Percentiles rank a stretch among this genome's conserved stretches.
Evolutionary conservation across 2,888 invertebrate genomes (phyloP).

Genomic region (Polydesmus complanatus): DNA sequence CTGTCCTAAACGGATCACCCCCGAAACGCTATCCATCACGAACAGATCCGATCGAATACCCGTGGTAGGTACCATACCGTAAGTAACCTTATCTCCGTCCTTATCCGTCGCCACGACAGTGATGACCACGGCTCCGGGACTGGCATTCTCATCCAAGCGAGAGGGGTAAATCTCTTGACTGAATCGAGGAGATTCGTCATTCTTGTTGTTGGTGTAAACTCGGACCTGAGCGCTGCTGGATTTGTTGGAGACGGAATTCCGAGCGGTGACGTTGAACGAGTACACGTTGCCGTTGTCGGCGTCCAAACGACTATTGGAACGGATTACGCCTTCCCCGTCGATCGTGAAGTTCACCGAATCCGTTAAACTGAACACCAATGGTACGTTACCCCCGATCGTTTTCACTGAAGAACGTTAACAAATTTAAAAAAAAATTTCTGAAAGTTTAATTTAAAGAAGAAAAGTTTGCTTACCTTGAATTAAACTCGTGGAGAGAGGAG

Average conservation of each 20-base stretch:
- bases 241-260: conserved; percentile 29
- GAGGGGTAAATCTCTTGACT: conserved; percentile 20
- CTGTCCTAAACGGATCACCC: conserved; percentile 24
- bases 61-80: conserved; percentile 1
- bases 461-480: conserved; percentile 17
- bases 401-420: not conserved
- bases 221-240: conserved; percentile 28
- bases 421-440: not conserved
- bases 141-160: conserved; percentile 20
- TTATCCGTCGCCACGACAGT: conserved; percentile 32
- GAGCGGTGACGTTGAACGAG: conserved; percentile 30
- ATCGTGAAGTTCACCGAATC: conserved; percentile 18
- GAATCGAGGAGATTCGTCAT: conserved; percentile 30
- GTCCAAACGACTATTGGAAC: conserved; percentile 15
- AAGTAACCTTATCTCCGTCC: conserved; percentile 30
- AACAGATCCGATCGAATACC: conserved; percentile 9
- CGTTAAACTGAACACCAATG: conserved; percentile 10
- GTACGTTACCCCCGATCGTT: not conserved
- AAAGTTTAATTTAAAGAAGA: not conserved
- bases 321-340: conserved; percentile 13
- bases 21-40: conserved; percentile 20
- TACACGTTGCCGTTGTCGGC: conserved; percentile 19
- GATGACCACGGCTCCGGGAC: conserved; percentile 28
- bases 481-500: conserved; percentile 14
- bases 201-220: conserved; percentile 31